Evolutionary conservation across 2,797 vertebrate species (phyloP).

Genomic region (Gila robusta): DNA sequence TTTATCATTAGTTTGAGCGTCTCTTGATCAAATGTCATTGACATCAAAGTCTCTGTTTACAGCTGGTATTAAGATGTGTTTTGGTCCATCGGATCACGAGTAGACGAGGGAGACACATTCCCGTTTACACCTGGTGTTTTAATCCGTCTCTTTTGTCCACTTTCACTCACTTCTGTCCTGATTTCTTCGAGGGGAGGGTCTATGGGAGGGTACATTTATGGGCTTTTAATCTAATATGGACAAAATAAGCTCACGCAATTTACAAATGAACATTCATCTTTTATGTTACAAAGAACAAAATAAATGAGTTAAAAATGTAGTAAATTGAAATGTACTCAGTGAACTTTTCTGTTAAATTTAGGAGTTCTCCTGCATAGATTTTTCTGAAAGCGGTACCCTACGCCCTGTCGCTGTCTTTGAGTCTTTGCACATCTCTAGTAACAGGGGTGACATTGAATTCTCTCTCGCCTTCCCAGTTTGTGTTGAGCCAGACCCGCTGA

Average conservation of each 20-base stretch:
- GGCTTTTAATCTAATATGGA: too few relatives aligned
- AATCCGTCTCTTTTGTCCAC: too few relatives aligned
- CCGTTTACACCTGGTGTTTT: not conserved
- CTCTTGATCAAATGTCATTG: not conserved
- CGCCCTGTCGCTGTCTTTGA: constrained; percentile 1
- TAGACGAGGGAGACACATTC: not conserved
- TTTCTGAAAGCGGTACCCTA: not conserved
- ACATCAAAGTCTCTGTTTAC: not conserved
- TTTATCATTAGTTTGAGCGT: not conserved
- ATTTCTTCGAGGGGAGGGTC: too few relatives aligned
- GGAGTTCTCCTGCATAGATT: not conserved
- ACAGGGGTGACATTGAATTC: constrained; percentile 53
- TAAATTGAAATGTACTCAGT: not conserved
- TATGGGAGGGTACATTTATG: too few relatives aligned
- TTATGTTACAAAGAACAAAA: not conserved
- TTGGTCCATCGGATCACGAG: rapidly evolving
- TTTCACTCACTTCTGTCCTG: too few relatives aligned
- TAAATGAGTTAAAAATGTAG: too few relatives aligned
- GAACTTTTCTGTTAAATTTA: not conserved
- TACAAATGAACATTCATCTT: not conserved
- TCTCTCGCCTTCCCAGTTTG: constrained; percentile 42
- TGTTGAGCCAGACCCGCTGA: constrained; percentile 50
- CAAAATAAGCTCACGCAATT: too few relatives aligned
- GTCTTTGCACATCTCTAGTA: constrained; percentile 25
- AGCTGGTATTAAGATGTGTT: not conserved